These are phyloP conservation scores for Leucozona laternaria DNA, from an alignment of 2,888 invertebrate genomes.

Conservation along the genomic window DNA sequence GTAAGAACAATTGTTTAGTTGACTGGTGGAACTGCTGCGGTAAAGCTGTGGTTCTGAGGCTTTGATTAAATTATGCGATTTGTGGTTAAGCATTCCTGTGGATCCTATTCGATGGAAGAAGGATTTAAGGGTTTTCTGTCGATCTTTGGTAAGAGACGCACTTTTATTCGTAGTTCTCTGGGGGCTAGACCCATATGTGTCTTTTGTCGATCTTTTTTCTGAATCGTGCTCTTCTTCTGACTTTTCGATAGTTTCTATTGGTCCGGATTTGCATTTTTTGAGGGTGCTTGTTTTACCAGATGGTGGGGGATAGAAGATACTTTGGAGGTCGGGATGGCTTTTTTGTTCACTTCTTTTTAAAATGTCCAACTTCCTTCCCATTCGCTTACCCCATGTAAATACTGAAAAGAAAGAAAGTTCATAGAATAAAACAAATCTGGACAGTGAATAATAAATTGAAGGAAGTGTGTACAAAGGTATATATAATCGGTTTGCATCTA, in stretches of 20 bases:
- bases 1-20: constrained; percentile 87
- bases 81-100: constrained; percentile 88
- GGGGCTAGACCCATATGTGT: neutral
- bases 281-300: constrained; percentile 81
- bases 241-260: constrained; percentile 85
- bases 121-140: constrained; percentile 87
- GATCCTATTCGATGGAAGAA: constrained; percentile 91
- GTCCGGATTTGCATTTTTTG: constrained; percentile 85
- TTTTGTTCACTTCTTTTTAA: constrained; percentile 88
- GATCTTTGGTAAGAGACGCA: constrained; percentile 75
- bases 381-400: constrained; percentile 90
- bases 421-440: no score
- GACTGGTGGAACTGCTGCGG: constrained; percentile 91
- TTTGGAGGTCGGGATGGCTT: constrained; percentile 84
- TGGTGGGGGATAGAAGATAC: constrained; percentile 83
- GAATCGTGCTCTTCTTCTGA: constrained; percentile 76
- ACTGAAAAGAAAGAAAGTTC: constrained; percentile 84
- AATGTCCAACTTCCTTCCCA: constrained; percentile 91
- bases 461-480: no score
- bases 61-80: constrained; percentile 82
- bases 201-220: constrained; percentile 29
- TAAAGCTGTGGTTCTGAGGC: constrained; percentile 85
- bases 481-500: no score
- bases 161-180: constrained; percentile 60
- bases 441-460: no score